These are phyloP conservation scores for Sarcophilus harrisii DNA, from an alignment of 2,797 vertebrate species.

Conservation along the genomic window DNA sequence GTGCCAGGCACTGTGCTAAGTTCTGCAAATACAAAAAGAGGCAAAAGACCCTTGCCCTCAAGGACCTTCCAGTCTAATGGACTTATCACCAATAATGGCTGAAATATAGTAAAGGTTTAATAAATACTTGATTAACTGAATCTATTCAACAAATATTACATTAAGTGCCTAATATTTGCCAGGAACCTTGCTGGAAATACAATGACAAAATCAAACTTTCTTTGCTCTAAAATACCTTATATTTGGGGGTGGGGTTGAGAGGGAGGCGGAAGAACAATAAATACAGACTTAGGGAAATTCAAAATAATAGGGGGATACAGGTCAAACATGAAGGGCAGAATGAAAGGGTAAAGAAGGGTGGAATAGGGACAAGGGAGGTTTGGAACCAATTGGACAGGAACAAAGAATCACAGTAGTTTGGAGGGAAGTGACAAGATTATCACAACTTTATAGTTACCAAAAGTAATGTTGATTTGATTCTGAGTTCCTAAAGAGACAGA, in stretches of 20 bases:
- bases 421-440: background rate
- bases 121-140: too few relatives aligned
- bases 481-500: background rate
- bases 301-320: background rate
- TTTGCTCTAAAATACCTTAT: background rate
- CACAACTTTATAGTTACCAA: background rate
- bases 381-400: background rate
- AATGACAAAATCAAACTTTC: too few relatives aligned
- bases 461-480: background rate
- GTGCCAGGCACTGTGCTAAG: background rate
- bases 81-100: too few relatives aligned
- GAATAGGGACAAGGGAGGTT: background rate
- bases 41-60: too few relatives aligned
- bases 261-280: background rate
- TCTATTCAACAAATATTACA: too few relatives aligned
- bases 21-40: too few relatives aligned
- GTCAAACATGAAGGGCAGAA: background rate
- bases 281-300: background rate
- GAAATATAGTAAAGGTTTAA: too few relatives aligned
- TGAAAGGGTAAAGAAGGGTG: too few relatives aligned
- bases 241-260: background rate
- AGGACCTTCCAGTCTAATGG: too few relatives aligned
- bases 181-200: background rate
- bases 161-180: too few relatives aligned
- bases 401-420: background rate